Evolutionary conservation across 2,888 invertebrate genomes (phyloP), one percentile per base, ranked within the genome.

Genomic region (Sisyra nigra): DNA sequence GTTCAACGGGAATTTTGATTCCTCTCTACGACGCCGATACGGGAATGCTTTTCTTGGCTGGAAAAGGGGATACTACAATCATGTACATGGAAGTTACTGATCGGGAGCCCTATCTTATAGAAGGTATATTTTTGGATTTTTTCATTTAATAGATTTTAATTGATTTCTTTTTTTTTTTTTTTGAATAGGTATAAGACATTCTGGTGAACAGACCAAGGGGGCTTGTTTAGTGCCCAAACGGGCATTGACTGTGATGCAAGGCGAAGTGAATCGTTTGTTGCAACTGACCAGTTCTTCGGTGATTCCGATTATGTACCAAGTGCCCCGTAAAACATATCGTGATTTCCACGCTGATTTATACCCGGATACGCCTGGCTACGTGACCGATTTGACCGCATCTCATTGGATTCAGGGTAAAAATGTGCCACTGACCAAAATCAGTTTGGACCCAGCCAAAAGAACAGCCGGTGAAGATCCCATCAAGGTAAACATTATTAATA

Each of bases 291-390:
- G 88, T 44, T 76, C 79, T 44, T 77, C 84, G 49, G 86, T 96
- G 35, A 79, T 92, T 55, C 93, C 94, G 13, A 81, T 93, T 49
- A 91, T 89, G 68, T 96, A 93, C 64, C 89, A 92, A 65, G 91
- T 92, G 51, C 91, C 91, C 9, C 69, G 92, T 55, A 88, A 43
- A 31, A 29, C 43, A 5, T 43, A 43, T 18, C 29, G 89, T 54
- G 93, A 96, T 52, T 96, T 91, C 60, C 94, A 96, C 64, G 80
- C 82, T 3, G 96, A 96, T 62, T 65, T 96, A 46, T 96, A 86
- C 66, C 94, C 94, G 1, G 91, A 91, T 45, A 96, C 94, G 1
- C 67, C 75, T 30, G 87, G 89, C 37, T 76, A 73, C 39, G 73
- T 80, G 48, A 83, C 92, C 3, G 80, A 84, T 51, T 68, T 91